These are phyloP conservation scores for Phalacrocorax carbo DNA, from an alignment of 2,113 vertebrate species.

Conservation along the genomic window DNA sequence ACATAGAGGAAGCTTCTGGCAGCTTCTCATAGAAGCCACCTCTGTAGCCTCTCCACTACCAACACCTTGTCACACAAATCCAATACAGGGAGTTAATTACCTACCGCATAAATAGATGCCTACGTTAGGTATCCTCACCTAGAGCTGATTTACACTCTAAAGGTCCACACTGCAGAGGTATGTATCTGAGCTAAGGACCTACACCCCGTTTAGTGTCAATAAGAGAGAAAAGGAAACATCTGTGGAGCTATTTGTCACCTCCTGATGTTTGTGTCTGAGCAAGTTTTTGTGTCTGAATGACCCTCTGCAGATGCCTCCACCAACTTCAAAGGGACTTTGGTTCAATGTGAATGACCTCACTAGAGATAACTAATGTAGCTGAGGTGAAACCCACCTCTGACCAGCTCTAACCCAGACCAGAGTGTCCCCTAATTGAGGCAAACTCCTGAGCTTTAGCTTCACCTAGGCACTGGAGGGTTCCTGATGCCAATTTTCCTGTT, in stretches of 20 bases:
- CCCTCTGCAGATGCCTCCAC: neutral
- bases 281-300: neutral
- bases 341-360: neutral
- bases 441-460: neutral
- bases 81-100: neutral
- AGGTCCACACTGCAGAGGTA: neutral
- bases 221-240: neutral
- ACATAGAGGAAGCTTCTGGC: neutral
- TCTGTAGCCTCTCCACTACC: neutral
- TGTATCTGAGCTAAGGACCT: neutral
- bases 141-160: neutral
- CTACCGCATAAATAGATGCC: neutral
- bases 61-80: neutral
- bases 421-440: too few species aligned
- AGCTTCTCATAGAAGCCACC: neutral
- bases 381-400: neutral
- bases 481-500: neutral
- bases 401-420: neutral
- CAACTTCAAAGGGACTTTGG: neutral
- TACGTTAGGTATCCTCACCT: neutral
- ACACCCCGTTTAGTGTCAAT: neutral
- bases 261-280: neutral
- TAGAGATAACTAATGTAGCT: neutral
- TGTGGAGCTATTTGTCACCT: neutral
- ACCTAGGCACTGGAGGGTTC: neutral